Evolutionary conservation across 1,140 invertebrate species (phyloP), one percentile per base, ranked within the genome.

Genomic region (Drosophila pallidifrons): DNA sequence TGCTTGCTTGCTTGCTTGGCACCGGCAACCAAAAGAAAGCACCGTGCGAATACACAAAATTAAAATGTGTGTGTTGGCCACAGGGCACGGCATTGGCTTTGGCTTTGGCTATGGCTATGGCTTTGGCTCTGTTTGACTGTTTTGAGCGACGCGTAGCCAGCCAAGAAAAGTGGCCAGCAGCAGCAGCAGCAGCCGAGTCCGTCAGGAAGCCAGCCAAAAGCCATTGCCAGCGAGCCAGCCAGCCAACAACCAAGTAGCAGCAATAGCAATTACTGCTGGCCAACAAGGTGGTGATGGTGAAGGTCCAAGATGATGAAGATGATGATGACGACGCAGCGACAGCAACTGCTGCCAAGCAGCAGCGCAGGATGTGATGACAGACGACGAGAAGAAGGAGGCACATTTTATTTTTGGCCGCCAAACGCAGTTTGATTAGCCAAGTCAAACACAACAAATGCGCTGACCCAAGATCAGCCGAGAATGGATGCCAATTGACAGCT

Each of bases 151-250:
- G 90, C 83, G 81, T 87, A 91, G 87, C 85, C 81, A 88, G 85
- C 86, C 90, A 91, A 91, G 90, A 91, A 91, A 90, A 88, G 81
- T 91, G 78, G 90, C 90, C 89, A 75, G 77, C 75, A 43, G 71
- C 35, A 45, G 57, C 0, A 25, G 20, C 20, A 25, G 20, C 75
- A 43, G 71, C 46, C 52, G 57, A 71, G 59, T 32, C 35, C 51
- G 57, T 46, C 70, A 25, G 20, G 20, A 25, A 58, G 64, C 81
- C 82, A 91, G 54, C 35, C 32, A 38, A 47, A 13, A 16, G 52
- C 30, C 51, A 51, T 38, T 47, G 51, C 47, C 66, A 68, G 65
- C 52, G 11, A 67, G 45, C 69, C 46, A 74, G 46, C 13, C 15
- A 16, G 46, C 32, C 41, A 43, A 13, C 52, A 63, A 47, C 49